Evolutionary conservation across 1,140 invertebrate species (phyloP).

Genomic region (Trichonephila clavipes): DNA sequence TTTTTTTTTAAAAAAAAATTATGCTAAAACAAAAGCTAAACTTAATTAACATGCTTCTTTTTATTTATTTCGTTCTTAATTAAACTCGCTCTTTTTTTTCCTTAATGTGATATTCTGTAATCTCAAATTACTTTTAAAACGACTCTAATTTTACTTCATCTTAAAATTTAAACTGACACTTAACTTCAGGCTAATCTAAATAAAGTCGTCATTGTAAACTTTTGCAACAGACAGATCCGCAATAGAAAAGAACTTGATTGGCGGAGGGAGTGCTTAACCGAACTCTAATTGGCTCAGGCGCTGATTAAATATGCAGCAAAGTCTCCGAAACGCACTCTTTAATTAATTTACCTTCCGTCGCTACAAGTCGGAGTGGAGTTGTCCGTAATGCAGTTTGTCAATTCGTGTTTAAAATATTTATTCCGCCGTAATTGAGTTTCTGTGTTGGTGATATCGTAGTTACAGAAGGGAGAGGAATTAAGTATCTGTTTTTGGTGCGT

Average conservation of each 20-base stretch:
- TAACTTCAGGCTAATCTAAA: neutral
- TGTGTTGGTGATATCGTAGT: neutral
- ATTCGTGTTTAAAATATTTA: neutral
- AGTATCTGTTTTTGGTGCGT: neutral
- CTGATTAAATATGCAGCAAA: neutral
- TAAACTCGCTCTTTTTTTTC: no score
- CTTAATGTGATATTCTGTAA: no score
- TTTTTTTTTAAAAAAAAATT: no score
- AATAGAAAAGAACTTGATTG: neutral
- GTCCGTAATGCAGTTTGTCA: neutral
- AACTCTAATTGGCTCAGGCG: neutral
- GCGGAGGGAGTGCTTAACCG: neutral
- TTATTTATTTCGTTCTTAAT: no score
- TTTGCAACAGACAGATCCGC: neutral
- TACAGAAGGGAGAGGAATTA: neutral
- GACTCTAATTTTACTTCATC: neutral
- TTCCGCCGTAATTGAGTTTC: neutral
- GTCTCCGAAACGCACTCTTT: neutral
- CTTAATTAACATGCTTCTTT: no score
- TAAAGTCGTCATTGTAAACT: neutral
- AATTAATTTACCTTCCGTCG: neutral
- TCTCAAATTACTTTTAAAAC: neutral
- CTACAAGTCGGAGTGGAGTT: neutral
- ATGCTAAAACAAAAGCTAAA: no score
- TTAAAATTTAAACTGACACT: no score